These are phyloP conservation scores for Ennomos erosarius DNA, from an alignment of 2,888 invertebrate species.

Conservation along the genomic window DNA sequence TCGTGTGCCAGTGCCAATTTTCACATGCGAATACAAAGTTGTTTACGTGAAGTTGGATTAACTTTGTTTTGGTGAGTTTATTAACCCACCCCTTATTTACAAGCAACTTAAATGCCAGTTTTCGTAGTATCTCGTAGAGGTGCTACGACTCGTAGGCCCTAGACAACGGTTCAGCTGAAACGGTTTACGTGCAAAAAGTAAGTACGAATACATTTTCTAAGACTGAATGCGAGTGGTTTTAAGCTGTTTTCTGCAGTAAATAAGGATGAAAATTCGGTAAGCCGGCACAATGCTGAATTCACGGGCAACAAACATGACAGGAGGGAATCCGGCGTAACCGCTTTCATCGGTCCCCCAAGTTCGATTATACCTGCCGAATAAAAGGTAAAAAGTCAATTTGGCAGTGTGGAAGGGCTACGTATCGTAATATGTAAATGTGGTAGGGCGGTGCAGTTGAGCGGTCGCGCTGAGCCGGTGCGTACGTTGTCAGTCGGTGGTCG, in stretches of 20 bases:
- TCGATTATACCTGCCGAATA: slow-evolving; percentile 82
- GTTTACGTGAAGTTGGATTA: slow-evolving; percentile 42
- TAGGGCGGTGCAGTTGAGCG: slow-evolving; percentile 78
- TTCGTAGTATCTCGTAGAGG: slow-evolving; percentile 44
- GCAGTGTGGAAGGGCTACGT: slow-evolving; percentile 80
- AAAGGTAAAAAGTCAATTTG: slow-evolving; percentile 84
- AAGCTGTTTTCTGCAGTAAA: slow-evolving; percentile 37
- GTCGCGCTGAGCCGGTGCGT: slow-evolving; percentile 56
- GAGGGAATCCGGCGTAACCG: slow-evolving; percentile 65
- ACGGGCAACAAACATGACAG: slow-evolving; percentile 51
- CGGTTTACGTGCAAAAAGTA: slow-evolving; percentile 29
- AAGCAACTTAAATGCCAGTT: slow-evolving; percentile 17
- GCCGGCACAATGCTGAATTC: slow-evolving; percentile 49
- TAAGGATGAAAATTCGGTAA: slow-evolving; percentile 51
- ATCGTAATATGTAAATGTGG: slow-evolving; percentile 81
- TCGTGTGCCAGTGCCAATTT: slow-evolving; percentile 71
- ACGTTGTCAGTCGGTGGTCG: slow-evolving; percentile 56
- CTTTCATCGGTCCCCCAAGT: slow-evolving; percentile 78
- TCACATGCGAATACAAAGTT: slow-evolving; percentile 52
- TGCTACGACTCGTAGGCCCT: slow-evolving; percentile 59
- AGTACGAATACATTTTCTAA: slow-evolving; percentile 22
- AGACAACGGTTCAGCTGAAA: slow-evolving; percentile 26
- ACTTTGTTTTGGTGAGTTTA: slow-evolving; percentile 36
- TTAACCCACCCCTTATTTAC: slow-evolving; percentile 24
- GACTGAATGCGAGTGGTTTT: slow-evolving; percentile 30